These are phyloP conservation scores for Magallana gigas DNA, from an alignment of 1,140 invertebrate species.

Conservation along the genomic window DNA sequence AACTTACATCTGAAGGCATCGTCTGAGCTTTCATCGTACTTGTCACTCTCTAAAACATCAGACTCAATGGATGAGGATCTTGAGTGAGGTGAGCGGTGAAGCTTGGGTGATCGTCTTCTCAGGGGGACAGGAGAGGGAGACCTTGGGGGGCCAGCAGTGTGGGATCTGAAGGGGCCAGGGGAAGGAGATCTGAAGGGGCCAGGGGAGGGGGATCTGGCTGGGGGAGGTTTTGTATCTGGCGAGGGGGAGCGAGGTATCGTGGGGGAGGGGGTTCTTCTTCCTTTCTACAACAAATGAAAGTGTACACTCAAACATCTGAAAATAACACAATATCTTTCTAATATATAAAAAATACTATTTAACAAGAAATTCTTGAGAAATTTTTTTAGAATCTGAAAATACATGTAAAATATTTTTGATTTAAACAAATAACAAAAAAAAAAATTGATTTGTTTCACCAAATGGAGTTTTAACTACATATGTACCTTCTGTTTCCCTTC, in stretches of 20 bases:
- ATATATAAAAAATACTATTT: neutral
- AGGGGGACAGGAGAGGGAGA: slow-evolving; percentile 49
- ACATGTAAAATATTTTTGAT: too few relatives aligned
- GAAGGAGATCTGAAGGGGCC: slow-evolving; percentile 21
- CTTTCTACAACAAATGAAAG: neutral
- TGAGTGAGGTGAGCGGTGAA: neutral
- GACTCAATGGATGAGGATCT: slow-evolving; percentile 55
- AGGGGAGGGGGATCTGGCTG: slow-evolving; percentile 25
- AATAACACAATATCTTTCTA: too few relatives aligned
- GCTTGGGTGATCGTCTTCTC: slow-evolving; percentile 40
- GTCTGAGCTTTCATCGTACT: slow-evolving; percentile 49
- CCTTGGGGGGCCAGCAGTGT: slow-evolving; percentile 43
- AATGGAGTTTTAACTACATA: neutral
- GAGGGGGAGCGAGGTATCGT: slow-evolving; percentile 50
- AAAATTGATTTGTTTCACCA: too few relatives aligned
- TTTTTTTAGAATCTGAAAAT: too few relatives aligned
- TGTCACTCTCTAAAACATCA: slow-evolving; percentile 58
- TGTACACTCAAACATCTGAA: too few relatives aligned
- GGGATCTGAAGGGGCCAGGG: slow-evolving; percentile 34
- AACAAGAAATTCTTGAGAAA: neutral
- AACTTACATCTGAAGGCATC: slow-evolving; percentile 56
- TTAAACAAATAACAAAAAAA: too few relatives aligned
- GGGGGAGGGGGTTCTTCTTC: slow-evolving; percentile 27
- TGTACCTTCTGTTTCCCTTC: slow-evolving; percentile 9
- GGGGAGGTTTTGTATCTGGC: slow-evolving; percentile 57